A percentile compares a stretch with the other conserved stretches of the same genome.
These are phyloP conservation scores for Pseudochromis fuscus DNA, from an alignment of 2,797 vertebrate species.

Conservation along the genomic window DNA sequence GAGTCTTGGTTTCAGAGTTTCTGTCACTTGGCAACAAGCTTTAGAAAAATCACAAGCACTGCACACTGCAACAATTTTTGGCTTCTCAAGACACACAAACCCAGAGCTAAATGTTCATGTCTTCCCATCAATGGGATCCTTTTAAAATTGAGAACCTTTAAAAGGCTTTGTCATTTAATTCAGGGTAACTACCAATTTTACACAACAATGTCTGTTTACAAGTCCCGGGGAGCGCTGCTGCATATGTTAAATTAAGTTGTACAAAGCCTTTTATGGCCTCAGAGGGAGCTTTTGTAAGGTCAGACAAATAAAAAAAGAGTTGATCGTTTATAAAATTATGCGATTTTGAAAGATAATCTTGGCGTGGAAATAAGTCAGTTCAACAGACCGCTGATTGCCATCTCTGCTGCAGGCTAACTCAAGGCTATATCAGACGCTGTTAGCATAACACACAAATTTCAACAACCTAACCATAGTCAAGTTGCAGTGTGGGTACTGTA, in stretches of 20 bases:
- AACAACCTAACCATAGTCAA: too few relatives aligned
- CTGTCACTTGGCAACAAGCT: slow-evolving; percentile 3
- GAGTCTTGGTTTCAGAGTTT: neutral
- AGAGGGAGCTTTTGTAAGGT: neutral
- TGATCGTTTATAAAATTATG: neutral
- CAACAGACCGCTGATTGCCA: too few relatives aligned
- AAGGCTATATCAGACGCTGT: neutral
- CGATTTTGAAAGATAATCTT: neutral
- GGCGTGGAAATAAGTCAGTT: too few relatives aligned
- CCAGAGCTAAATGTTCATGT: slow-evolving; percentile 26
- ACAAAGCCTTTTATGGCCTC: neutral
- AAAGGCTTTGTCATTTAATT: neutral
- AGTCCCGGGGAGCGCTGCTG: neutral
- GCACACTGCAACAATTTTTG: slow-evolving; percentile 4
- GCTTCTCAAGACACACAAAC: slow-evolving; percentile 23
- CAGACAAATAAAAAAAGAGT: neutral
- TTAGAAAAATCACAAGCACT: neutral
- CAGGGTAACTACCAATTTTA: neutral
- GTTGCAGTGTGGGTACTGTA: slow-evolving; percentile 15
- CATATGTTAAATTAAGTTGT: neutral
- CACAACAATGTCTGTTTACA: neutral
- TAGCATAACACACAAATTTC: too few relatives aligned
- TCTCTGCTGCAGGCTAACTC: neutral
- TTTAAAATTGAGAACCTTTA: neutral
- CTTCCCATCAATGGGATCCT: neutral